These are phyloP conservation scores for cattle (Bos taurus) DNA, from an alignment of 2,113 vertebrate genomes.

Conservation along the genomic window ARS-UCD2.0 NC_037335.1:102414501-102415000, in stretches of 20 bases:
- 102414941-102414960: constrained; percentile 24
- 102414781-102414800: background rate
- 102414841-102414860: background rate
- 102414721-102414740: background rate
- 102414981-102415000: background rate
- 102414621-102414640: background rate
- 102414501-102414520: background rate
- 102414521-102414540: background rate
- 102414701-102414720: background rate
- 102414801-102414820: background rate
- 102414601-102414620: background rate
- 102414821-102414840: background rate
- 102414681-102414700: background rate
- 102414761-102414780: background rate
- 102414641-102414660: background rate
- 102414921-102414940: background rate
- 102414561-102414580: background rate
- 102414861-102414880: background rate
- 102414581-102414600: background rate
- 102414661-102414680: background rate
- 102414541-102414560: background rate
- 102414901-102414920: background rate
- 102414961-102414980: background rate
- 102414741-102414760: background rate
- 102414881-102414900: background rate